Percentiles rank a stretch among this genome's conserved stretches.
phyloP scores from a whole-genome alignment of 2,888 invertebrate genomes.

The Salpingus planirostris region DNA sequence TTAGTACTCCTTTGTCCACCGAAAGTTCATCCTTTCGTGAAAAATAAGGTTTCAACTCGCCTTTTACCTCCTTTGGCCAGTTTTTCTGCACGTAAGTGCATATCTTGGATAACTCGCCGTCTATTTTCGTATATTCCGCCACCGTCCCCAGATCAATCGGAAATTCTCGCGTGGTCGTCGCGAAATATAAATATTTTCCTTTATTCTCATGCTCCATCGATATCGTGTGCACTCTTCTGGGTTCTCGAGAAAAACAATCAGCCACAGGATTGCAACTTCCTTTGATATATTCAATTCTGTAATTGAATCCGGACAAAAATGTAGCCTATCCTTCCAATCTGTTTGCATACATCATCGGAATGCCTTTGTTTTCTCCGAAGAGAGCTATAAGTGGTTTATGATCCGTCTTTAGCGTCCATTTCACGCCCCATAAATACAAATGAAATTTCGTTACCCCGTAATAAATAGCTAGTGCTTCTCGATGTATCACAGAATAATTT shows the following conservation, averaged over 20 bases:
- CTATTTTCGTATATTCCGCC: not conserved
- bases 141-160: not conserved
- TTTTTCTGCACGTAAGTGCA: not conserved
- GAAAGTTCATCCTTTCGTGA: not conserved
- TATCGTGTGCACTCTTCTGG: too few relatives aligned
- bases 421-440: conserved; percentile 3
- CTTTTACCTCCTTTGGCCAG: not conserved
- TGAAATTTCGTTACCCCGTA: conserved; percentile 8
- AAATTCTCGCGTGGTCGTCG: not conserved
- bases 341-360: conserved; percentile 9
- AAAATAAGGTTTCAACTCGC: not conserved
- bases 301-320: conserved; percentile 8
- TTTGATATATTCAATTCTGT: conserved; percentile 8
- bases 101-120: not conserved
- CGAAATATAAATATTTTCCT: not conserved
- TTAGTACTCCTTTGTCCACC: not conserved
- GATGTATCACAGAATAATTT: too few relatives aligned
- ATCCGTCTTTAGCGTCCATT: conserved; percentile 5
- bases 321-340: conserved; percentile 9
- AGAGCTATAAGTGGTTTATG: conserved; percentile 7
- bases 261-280: not conserved
- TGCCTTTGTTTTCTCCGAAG: conserved; percentile 7
- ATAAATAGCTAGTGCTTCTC: too few relatives aligned
- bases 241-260: too few relatives aligned
- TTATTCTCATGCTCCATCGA: too few relatives aligned